phyloP scores from a whole-genome alignment of 2,888 invertebrate species.

The Eristalis pertinax region DNA sequence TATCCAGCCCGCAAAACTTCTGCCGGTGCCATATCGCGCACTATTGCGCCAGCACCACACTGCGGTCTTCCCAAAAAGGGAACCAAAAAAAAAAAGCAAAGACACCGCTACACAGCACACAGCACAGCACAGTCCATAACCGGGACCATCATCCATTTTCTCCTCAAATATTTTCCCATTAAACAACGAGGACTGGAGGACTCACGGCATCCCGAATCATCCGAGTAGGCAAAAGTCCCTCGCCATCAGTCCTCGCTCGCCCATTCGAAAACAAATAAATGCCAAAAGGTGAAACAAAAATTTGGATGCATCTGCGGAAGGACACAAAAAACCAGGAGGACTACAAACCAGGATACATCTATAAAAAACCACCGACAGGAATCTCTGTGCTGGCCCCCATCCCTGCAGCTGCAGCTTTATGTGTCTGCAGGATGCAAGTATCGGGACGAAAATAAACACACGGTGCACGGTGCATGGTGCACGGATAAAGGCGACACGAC shows the following conservation, averaged over 20 bases:
- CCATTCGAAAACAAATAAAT: conserved; percentile 24
- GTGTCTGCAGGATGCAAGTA: conserved; percentile 31
- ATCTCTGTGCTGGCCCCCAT: conserved; percentile 10
- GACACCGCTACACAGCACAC: conserved; percentile 15
- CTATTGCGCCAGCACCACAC: conserved; percentile 36
- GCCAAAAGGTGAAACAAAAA: conserved; percentile 11
- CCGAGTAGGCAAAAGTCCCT: conserved; percentile 1
- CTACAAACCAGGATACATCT: neutral
- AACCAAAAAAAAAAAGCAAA: conserved; percentile 3
- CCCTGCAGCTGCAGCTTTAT: conserved; percentile 8
- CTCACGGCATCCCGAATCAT: conserved; percentile 48
- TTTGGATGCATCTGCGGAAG: neutral
- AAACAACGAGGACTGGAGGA: conserved; percentile 53
- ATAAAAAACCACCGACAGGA: neutral
- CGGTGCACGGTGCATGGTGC: neutral
- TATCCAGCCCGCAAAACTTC: conserved; percentile 51
- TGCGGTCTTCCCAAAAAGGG: conserved; percentile 3
- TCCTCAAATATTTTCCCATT: conserved; percentile 68
- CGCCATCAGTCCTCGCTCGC: neutral
- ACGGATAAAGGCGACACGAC: neutral
- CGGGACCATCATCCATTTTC: conserved; percentile 52
- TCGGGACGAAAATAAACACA: conserved; percentile 27
- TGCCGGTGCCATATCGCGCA: conserved; percentile 28
- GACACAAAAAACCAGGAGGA: neutral
- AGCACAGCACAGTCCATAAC: conserved; percentile 55